phyloP scores from a whole-genome alignment of 2,888 invertebrate genomes.

The Hoplodrina ambigua region DNA sequence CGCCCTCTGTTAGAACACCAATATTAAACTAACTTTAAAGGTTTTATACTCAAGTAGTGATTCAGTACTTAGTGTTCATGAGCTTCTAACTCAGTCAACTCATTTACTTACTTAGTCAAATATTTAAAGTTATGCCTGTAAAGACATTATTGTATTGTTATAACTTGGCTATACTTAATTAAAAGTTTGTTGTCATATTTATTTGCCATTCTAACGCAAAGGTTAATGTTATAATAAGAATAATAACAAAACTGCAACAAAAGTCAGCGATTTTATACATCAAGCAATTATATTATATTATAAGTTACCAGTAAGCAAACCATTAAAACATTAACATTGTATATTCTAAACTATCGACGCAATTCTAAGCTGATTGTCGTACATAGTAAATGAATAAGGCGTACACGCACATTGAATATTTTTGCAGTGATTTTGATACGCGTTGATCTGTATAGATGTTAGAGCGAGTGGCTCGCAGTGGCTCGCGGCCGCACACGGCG shows the following conservation, averaged over 20 bases:
- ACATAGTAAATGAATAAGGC: slow-evolving; percentile 58
- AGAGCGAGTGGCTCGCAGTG: slow-evolving; percentile 28
- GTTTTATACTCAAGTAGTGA: slow-evolving; percentile 37
- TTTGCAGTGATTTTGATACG: slow-evolving; percentile 69
- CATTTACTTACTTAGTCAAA: slow-evolving; percentile 53
- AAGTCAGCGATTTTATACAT: slow-evolving; percentile 51
- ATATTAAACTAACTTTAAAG: slow-evolving; percentile 26
- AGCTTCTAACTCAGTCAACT: slow-evolving; percentile 34
- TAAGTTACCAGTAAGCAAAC: slow-evolving; percentile 61
- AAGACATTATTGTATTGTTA: slow-evolving; percentile 46
- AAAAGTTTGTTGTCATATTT: slow-evolving; percentile 32
- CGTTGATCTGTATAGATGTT: slow-evolving; percentile 61
- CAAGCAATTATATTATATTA: slow-evolving; percentile 54
- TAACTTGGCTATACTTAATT: slow-evolving; percentile 45
- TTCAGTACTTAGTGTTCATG: slow-evolving; percentile 29
- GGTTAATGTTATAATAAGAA: slow-evolving; percentile 29
- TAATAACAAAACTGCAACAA: slow-evolving; percentile 29
- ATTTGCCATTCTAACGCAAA: slow-evolving; percentile 33
- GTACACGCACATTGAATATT: slow-evolving; percentile 69
- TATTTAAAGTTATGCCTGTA: slow-evolving; percentile 57
- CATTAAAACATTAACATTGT: slow-evolving; percentile 56
- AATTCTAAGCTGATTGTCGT: slow-evolving; percentile 68
- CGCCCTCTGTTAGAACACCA: slow-evolving; percentile 24
- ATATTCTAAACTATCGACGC: slow-evolving; percentile 65
- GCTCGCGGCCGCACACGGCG: slow-evolving; percentile 3